These are phyloP conservation scores for Clarias laeviceps DNA, from an alignment of 2,797 vertebrate genomes.

Conservation along the genomic window DNA sequence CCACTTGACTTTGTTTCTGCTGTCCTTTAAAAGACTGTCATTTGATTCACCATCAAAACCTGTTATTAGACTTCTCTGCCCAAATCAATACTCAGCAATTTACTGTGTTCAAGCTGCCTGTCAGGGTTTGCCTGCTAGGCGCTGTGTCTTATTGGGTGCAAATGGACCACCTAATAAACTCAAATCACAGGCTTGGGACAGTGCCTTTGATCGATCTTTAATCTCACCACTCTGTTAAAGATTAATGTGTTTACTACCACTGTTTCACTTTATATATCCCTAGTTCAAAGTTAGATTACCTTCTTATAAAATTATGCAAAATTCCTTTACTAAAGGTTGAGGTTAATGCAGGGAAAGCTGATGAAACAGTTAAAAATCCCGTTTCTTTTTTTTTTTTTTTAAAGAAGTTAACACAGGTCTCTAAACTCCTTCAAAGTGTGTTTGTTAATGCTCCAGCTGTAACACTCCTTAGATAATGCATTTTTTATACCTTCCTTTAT, in stretches of 20 bases:
- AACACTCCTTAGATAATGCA: too few species aligned
- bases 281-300: neutral
- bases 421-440: too few species aligned
- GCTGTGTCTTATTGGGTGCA: constrained; percentile 7
- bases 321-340: neutral
- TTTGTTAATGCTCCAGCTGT: too few species aligned
- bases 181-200: neutral
- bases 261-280: neutral
- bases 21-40: neutral
- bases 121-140: neutral
- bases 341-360: neutral
- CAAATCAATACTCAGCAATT: constrained; percentile 10
- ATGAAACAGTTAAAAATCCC: neutral
- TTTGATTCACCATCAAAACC: neutral
- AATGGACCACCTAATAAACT: constrained; percentile 16
- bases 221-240: neutral
- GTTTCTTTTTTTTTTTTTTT: too few species aligned
- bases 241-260: neutral
- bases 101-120: neutral
- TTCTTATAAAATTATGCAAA: neutral
- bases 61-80: neutral
- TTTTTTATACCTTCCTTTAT: too few species aligned
- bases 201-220: constrained; percentile 4
- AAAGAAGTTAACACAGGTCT: too few species aligned
- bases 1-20: neutral